Percentiles rank a stretch among this genome's conserved stretches.
phyloP scores from a whole-genome alignment of 2,888 invertebrate genomes.

The Papilio demoleus region DNA sequence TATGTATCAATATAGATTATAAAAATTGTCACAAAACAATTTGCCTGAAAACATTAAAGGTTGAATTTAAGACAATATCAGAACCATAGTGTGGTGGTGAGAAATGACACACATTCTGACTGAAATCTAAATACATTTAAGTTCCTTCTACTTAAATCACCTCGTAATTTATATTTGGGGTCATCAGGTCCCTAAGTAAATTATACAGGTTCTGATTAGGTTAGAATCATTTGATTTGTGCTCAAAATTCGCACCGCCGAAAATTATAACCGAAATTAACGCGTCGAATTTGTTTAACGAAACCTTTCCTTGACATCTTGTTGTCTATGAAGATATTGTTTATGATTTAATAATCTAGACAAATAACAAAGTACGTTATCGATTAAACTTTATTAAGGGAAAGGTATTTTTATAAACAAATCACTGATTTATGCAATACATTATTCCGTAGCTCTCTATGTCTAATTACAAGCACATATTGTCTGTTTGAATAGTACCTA shows the following conservation, averaged over 20 bases:
- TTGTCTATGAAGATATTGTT: slow-evolving; percentile 42
- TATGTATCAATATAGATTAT: slow-evolving; percentile 49
- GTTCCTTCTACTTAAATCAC: slow-evolving; percentile 83
- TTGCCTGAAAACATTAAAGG: slow-evolving; percentile 49
- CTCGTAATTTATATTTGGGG: slow-evolving; percentile 81
- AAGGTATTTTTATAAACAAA: slow-evolving; percentile 33
- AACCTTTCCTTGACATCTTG: slow-evolving; percentile 29
- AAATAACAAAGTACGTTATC: slow-evolving; percentile 5
- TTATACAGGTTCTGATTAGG: slow-evolving; percentile 84
- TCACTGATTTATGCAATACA: slow-evolving; percentile 29
- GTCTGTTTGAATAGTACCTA: slow-evolving; percentile 60
- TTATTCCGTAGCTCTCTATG: slow-evolving; percentile 48
- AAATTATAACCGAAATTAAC: slow-evolving; percentile 60
- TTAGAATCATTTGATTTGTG: slow-evolving; percentile 70
- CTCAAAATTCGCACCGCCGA: slow-evolving; percentile 70
- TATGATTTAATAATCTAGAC: slow-evolving; percentile 23
- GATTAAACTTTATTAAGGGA: slow-evolving; percentile 18
- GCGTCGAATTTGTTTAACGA: slow-evolving; percentile 62
- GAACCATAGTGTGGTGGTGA: slow-evolving; percentile 78
- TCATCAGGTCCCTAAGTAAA: slow-evolving; percentile 73
- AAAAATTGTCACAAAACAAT: slow-evolving; percentile 50
- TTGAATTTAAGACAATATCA: slow-evolving; percentile 68
- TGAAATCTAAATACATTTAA: slow-evolving; percentile 64
- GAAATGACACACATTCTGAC: slow-evolving; percentile 74
- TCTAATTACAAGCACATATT: slow-evolving; percentile 40